Conservation (phyloP, 2,888 invertebrate genomes). For the Stictocephala bisonia region DNA sequence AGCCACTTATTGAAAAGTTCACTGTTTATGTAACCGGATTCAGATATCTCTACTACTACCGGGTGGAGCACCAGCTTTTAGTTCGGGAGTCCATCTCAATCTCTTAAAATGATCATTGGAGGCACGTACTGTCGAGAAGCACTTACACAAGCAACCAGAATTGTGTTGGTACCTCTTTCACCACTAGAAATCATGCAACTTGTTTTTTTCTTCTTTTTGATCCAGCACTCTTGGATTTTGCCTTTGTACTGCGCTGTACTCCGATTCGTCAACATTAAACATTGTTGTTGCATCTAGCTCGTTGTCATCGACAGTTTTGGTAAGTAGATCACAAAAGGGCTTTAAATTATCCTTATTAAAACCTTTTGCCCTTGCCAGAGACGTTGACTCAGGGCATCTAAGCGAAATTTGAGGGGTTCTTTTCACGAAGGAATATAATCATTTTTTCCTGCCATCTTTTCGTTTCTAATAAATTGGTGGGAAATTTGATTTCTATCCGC, state of each 20-base stretch:
- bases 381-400: constrained; percentile 5
- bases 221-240: no score
- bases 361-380: neutral
- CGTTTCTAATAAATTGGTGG: constrained; percentile 9
- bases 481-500: neutral
- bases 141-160: neutral
- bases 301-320: neutral
- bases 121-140: constrained; percentile 9
- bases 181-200: constrained; percentile 20
- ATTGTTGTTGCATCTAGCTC: constrained; percentile 11
- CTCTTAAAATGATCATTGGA: constrained; percentile 28
- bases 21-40: neutral
- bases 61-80: no score
- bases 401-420: neutral
- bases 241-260: neutral
- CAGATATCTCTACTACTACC: no score
- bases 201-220: no score
- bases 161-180: constrained; percentile 21
- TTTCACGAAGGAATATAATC: constrained; percentile 2
- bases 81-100: neutral
- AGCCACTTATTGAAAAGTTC: no score
- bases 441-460: constrained; percentile 12
- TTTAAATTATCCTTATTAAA: constrained; percentile 16
- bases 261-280: constrained; percentile 32
- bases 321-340: neutral